Percentiles rank a stretch among this genome's conserved stretches.
These are phyloP conservation scores for Deilephila elpenor DNA, from an alignment of 2,888 invertebrate species.

Conservation along the genomic window DNA sequence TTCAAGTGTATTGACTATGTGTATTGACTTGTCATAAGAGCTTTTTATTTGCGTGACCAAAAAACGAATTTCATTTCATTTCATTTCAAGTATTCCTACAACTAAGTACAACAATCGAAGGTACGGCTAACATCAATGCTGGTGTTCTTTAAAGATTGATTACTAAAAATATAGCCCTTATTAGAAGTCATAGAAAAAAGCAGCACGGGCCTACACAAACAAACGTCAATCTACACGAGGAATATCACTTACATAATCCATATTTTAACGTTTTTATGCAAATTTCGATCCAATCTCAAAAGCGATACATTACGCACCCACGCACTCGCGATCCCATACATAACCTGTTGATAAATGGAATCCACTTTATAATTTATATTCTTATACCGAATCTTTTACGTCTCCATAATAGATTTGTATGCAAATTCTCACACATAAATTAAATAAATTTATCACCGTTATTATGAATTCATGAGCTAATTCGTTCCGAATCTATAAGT, in stretches of 20 bases:
- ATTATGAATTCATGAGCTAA: conserved; percentile 17
- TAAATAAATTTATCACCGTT: not conserved
- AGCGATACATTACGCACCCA: conserved; percentile 16
- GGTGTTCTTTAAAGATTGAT: no score
- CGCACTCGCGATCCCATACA: conserved; percentile 5
- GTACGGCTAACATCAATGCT: no score
- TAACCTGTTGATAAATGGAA: conserved; percentile 20
- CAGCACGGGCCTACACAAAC: not conserved
- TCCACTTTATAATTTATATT: conserved; percentile 8
- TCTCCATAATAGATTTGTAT: conserved; percentile 17
- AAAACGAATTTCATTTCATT: no score
- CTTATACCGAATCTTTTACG: conserved; percentile 3
- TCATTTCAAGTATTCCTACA: no score
- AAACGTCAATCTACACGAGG: no score
- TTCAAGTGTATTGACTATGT: no score
- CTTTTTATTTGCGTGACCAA: no score
- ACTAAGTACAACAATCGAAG: no score
- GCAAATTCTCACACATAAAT: conserved; percentile 14
- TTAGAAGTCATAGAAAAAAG: not conserved
- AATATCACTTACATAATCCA: conserved; percentile 10
- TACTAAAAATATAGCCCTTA: no score
- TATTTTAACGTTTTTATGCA: conserved; percentile 25
- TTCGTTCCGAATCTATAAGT: conserved; percentile 14
- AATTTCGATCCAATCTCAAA: conserved; percentile 12
- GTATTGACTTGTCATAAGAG: no score